phyloP scores from a whole-genome alignment of 2,797 vertebrate genomes.

The Epinephelus malabaricus region DNA sequence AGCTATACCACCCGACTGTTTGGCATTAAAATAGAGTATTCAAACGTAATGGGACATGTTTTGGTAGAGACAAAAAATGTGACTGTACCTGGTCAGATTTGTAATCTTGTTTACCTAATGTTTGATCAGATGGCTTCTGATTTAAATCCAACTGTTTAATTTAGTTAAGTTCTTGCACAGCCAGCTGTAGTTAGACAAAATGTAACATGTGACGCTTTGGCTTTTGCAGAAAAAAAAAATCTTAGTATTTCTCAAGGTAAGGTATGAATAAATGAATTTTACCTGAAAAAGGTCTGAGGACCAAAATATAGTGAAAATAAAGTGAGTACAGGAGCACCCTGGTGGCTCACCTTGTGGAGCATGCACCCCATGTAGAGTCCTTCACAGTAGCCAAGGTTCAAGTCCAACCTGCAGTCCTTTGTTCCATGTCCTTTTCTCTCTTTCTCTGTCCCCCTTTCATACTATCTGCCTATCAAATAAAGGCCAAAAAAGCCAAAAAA shows the following conservation, averaged over 20 bases:
- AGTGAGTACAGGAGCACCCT: not conserved
- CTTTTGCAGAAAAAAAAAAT: not conserved
- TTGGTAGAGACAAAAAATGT: not conserved
- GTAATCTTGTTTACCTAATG: not conserved
- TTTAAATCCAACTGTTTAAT: not conserved
- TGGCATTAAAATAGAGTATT: slow-evolving; percentile 35
- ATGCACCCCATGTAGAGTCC: too few relatives aligned
- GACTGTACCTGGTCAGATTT: slow-evolving; percentile 1
- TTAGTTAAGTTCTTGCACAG: not conserved
- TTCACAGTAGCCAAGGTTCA: too few relatives aligned
- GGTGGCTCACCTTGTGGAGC: too few relatives aligned
- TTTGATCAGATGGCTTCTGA: not conserved
- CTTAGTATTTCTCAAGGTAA: not conserved
- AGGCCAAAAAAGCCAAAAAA: too few relatives aligned
- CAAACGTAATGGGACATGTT: slow-evolving; percentile 37
- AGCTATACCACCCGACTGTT: slow-evolving; percentile 42
- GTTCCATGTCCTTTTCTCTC: too few relatives aligned
- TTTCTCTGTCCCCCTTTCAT: too few relatives aligned
- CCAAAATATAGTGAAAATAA: not conserved
- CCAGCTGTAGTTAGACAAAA: not conserved
- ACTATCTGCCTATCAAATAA: too few relatives aligned
- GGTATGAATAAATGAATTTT: not conserved
- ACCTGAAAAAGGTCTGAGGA: not conserved
- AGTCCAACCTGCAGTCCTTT: too few relatives aligned
- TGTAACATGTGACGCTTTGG: too few relatives aligned